These are phyloP conservation scores for Drosophila orena DNA, from an alignment of 1,140 invertebrate species.

Conservation along the genomic window DNA sequence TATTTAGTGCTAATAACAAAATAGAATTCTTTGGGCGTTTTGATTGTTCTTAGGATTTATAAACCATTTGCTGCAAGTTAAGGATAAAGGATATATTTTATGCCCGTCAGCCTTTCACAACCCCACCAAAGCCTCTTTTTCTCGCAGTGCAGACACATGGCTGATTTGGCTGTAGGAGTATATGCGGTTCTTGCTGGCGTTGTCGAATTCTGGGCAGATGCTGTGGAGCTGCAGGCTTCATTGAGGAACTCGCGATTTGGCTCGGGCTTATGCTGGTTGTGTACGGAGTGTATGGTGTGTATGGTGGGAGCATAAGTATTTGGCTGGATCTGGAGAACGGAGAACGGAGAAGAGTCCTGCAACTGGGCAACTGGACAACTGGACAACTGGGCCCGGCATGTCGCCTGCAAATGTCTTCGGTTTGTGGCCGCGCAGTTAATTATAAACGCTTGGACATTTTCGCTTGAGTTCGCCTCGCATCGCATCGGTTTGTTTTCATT, in stretches of 20 bases:
- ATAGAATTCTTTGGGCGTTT: too few relatives aligned
- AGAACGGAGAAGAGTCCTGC: constrained; percentile 63
- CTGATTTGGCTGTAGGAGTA: constrained; percentile 40
- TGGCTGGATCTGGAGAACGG: constrained; percentile 42
- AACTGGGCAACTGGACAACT: too few relatives aligned
- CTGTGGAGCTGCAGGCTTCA: constrained; percentile 59
- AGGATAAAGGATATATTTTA: too few relatives aligned
- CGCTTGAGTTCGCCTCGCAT: constrained; percentile 47
- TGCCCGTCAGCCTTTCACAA: too few relatives aligned
- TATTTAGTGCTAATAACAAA: too few relatives aligned
- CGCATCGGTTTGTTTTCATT: constrained; percentile 75
- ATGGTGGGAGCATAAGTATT: neutral
- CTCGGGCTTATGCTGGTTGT: constrained; percentile 47
- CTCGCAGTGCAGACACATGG: constrained; percentile 30
- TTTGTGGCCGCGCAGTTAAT: constrained; percentile 81
- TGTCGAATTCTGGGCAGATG: constrained; percentile 27
- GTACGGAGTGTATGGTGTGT: too few relatives aligned
- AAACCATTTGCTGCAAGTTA: too few relatives aligned
- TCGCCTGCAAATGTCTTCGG: constrained; percentile 76
- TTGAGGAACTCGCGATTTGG: constrained; percentile 71
- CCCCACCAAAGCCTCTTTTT: neutral
- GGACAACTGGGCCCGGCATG: constrained; percentile 64
- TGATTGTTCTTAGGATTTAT: too few relatives aligned
- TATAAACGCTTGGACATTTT: constrained; percentile 84
- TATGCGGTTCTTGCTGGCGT: constrained; percentile 22